Base-by-base conservation (phyloP, 2,888 invertebrate genomes). In the Eucriotettix oculatus region DNA sequence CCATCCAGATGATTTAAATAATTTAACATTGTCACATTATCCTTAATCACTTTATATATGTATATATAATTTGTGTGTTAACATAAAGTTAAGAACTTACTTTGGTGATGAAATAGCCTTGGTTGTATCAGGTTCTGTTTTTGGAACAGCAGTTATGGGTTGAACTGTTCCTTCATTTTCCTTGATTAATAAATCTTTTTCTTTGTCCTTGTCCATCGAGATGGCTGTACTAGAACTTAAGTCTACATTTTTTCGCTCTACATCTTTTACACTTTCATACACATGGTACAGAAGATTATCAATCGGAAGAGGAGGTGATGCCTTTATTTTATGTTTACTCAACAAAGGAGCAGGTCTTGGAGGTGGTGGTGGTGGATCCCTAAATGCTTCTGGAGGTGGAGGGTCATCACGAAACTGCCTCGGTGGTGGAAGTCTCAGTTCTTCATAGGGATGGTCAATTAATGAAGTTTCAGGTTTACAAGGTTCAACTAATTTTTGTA, bases 241-340 rank as follows among this genome's bases (percentile, higher is more conserved):
- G 16, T 54, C 56, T 12, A 58, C 12, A 10, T 56, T 52, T 52
- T 57, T 61, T 29, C 63, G 44, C 41, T 63, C 61, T 48, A 64
- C 64, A 59, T 64, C 68, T 48, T 74, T 75, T 41, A 78, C 75
- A 16, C 86, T 84, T 75, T 89, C 89, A 69, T 89, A 88, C 56
- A 89, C 85, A 70, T 89, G 89, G 69, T 89, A 88, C 9, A 89
- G 75, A 0, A 87, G 85, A 74, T 89, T 88, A 69, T 89, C 89
- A 56, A 84, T 77, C 61, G 70, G 76, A 53, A 65, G 54, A n/a
- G 61, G 60, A 48, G 63, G 63, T 17, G 60, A 62, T 12, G 48
- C 56, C 56, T 60, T 62, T 43, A 57, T 44, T 16, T 58, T 61
- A 3, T 44, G 55, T 11, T 58, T 58, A n/a, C 52, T 58, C 10